phyloP scores from a whole-genome alignment of 53 echinoderm and acorn worm species.

The Temnopleurus reevesii region DNA sequence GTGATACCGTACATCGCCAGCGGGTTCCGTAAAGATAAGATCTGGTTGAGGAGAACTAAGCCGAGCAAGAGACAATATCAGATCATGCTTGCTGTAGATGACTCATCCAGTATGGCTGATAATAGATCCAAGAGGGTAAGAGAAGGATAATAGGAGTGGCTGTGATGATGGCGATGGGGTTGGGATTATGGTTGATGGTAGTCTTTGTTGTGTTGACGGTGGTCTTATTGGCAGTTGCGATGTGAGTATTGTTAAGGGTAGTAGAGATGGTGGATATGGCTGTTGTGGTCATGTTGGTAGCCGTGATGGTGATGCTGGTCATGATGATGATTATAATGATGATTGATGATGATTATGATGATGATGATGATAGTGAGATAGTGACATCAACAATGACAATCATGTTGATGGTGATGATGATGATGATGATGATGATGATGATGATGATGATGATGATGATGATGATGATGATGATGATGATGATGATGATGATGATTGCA shows the following conservation, averaged over 20 bases:
- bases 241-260: background rate
- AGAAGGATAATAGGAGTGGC: background rate
- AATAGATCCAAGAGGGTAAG: constrained; percentile 92
- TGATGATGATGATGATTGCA: background rate
- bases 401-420: constrained; percentile 31
- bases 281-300: background rate
- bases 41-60: constrained; percentile 94
- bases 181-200: background rate
- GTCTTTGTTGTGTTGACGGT: background rate
- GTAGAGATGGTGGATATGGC: background rate
- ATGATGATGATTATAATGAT: no score
- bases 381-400: constrained; percentile 15
- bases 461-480: constrained; percentile 39
- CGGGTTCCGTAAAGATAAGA: constrained; percentile 98
- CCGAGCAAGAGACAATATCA: constrained; percentile 99
- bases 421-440: constrained; percentile 33
- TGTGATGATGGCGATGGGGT: background rate
- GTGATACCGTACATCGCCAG: constrained; percentile 99
- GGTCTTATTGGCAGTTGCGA: background rate
- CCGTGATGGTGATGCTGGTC: no score
- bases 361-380: constrained; percentile 44
- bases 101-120: constrained; percentile 98
- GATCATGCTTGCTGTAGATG: constrained; percentile 97
- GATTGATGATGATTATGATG: constrained; percentile 56
- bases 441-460: constrained; percentile 48